Conservation (phyloP, 2,113 vertebrate species). For the Laticauda laticaudata region DNA sequence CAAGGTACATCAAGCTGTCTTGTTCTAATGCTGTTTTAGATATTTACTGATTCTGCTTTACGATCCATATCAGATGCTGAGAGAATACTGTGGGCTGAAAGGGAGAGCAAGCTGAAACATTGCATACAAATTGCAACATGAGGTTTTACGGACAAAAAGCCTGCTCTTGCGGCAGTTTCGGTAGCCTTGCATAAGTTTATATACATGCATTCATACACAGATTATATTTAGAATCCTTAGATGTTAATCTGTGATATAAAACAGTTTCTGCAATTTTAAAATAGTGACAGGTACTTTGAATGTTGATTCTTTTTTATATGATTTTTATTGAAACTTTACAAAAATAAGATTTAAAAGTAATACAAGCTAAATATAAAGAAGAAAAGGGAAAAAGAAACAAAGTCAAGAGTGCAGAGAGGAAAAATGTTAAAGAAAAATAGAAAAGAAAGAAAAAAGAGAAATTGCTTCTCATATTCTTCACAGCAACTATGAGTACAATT, state of each 20-base stretch:
- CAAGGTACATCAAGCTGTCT: slow-evolving; percentile 75
- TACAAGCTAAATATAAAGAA: neutral
- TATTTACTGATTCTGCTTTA: neutral
- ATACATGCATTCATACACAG: neutral
- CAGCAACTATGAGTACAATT: neutral
- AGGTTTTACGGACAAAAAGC: neutral
- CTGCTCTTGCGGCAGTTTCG: neutral
- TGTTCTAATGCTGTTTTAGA: slow-evolving; percentile 12
- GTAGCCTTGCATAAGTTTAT: neutral
- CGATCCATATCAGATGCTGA: neutral
- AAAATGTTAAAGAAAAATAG: neutral
- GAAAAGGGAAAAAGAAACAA: neutral
- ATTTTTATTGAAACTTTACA: neutral
- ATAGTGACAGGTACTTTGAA: neutral
- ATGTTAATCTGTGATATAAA: neutral
- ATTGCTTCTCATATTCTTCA: neutral
- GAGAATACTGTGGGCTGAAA: neutral
- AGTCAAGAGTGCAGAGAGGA: neutral
- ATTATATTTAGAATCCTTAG: neutral
- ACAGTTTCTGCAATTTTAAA: neutral
- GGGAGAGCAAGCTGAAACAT: neutral
- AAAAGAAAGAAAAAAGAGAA: no score
- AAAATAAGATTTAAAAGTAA: neutral
- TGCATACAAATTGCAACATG: neutral
- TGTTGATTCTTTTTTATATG: neutral